Evolutionary conservation across 2,888 invertebrate species (phyloP).

Genomic region (Eueremaeus valkanovi): DNA sequence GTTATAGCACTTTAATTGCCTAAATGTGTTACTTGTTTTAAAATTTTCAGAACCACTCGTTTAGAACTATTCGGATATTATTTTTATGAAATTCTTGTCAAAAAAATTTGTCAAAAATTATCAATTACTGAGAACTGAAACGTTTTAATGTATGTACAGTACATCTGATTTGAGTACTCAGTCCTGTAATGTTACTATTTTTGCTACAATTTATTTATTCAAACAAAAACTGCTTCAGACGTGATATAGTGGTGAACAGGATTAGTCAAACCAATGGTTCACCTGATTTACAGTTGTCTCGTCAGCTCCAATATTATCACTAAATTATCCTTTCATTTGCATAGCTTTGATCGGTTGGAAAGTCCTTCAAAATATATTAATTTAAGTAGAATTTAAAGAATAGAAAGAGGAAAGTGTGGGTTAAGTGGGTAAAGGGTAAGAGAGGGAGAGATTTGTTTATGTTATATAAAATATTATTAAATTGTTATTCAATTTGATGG

Average conservation of each 20-base stretch:
- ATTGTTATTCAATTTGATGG: constrained; percentile 36
- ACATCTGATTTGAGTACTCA: too few species aligned
- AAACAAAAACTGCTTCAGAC: background rate
- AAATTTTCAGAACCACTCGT: background rate
- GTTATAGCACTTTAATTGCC: constrained; percentile 23
- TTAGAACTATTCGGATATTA: background rate
- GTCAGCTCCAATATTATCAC: background rate
- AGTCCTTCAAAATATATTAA: background rate
- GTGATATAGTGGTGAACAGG: too few species aligned
- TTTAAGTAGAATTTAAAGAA: background rate
- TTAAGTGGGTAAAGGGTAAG: background rate
- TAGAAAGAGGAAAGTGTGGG: background rate
- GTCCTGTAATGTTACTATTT: too few species aligned
- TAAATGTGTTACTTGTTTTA: constrained; percentile 8
- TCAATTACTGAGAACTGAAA: background rate
- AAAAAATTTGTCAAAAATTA: background rate
- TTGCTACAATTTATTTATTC: too few species aligned
- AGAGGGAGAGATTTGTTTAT: background rate
- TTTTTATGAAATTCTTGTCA: background rate
- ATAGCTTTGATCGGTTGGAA: background rate
- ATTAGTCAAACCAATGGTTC: background rate
- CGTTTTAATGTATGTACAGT: too few species aligned
- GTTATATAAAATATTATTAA: constrained; percentile 15
- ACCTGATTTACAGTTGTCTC: constrained; percentile 16
- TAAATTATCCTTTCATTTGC: background rate